A percentile compares a stretch with the other conserved stretches of the same genome.
These are phyloP conservation scores for Pecten maximus DNA, from an alignment of 2,888 invertebrate species.

Conservation along the genomic window DNA sequence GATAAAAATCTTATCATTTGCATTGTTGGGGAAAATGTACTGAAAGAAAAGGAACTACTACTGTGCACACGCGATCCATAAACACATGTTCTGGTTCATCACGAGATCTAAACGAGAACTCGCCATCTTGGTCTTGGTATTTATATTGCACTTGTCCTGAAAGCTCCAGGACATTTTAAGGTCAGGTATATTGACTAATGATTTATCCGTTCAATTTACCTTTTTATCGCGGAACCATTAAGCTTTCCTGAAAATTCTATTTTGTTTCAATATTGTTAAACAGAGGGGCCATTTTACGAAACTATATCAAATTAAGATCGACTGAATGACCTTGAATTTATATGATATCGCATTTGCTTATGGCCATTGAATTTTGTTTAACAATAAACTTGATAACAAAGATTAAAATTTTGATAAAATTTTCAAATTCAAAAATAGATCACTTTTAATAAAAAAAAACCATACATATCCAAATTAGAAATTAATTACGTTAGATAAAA, in stretches of 20 bases:
- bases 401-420: not conserved
- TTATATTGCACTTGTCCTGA: not conserved
- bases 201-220: not conserved
- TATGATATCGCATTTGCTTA: not conserved
- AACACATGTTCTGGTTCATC: not conserved
- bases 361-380: not conserved
- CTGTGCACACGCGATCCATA: not conserved
- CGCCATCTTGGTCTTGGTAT: not conserved
- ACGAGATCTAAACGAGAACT: not conserved
- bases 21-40: not conserved
- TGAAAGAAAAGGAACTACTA: not conserved
- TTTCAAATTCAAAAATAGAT: not conserved
- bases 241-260: not conserved
- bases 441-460: not conserved
- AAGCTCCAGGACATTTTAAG: not conserved
- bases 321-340: not conserved
- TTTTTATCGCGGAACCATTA: not conserved
- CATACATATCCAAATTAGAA: not conserved
- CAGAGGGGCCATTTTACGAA: not conserved
- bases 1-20: not conserved
- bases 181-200: not conserved
- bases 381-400: not conserved
- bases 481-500: not conserved
- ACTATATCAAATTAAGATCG: not conserved
- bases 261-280: not conserved